These are phyloP conservation scores for Xerus inauris DNA, from an alignment of 2,113 vertebrate genomes.

Conservation along the genomic window DNA sequence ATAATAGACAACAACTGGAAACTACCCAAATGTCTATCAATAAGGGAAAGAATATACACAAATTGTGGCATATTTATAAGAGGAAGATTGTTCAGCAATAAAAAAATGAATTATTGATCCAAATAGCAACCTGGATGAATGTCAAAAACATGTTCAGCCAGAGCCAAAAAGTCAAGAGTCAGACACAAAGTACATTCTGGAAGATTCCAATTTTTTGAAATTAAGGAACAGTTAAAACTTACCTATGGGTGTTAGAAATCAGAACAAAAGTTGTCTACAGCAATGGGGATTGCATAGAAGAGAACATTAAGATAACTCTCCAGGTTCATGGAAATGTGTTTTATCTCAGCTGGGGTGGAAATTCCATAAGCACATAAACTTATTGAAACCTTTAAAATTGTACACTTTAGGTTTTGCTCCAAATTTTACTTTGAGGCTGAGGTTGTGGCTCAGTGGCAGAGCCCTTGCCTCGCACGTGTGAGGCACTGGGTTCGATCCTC, in stretches of 20 bases:
- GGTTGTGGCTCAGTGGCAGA: too few species aligned
- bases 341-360: background rate
- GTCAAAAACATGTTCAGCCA: background rate
- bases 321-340: background rate
- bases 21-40: too few species aligned
- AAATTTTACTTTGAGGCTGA: constrained; percentile 12
- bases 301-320: background rate
- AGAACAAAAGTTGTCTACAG: background rate
- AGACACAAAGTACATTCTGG: background rate
- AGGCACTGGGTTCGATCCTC: too few species aligned
- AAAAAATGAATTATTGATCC: background rate
- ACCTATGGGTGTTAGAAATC: background rate
- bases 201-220: background rate
- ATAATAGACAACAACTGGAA: too few species aligned
- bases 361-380: background rate
- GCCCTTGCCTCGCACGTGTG: too few species aligned
- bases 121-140: background rate
- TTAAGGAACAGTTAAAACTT: background rate
- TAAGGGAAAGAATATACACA: too few species aligned
- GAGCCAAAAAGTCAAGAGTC: background rate
- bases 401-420: constrained; percentile 5
- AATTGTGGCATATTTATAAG: too few species aligned
- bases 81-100: too few species aligned
- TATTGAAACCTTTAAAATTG: background rate
- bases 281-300: background rate